These are phyloP conservation scores for Drosophila suboccidentalis DNA, from an alignment of 2,888 invertebrate species.

Conservation along the genomic window DNA sequence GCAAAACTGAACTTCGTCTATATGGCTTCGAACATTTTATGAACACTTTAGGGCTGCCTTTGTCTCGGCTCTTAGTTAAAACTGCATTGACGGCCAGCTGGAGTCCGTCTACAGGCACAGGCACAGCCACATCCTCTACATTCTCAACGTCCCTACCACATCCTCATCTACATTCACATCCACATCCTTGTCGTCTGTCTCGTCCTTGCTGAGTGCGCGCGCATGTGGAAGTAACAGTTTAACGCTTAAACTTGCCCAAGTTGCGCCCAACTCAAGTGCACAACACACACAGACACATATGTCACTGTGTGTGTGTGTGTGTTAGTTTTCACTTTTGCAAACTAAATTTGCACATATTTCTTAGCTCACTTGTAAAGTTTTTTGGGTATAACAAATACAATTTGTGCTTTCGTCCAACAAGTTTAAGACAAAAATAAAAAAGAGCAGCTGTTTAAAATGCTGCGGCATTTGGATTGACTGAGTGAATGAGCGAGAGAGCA, in stretches of 20 bases:
- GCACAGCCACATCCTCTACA: neutral
- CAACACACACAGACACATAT: slow-evolving; percentile 30
- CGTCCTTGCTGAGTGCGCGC: slow-evolving; percentile 46
- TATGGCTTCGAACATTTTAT: slow-evolving; percentile 65
- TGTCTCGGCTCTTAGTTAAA: slow-evolving; percentile 72
- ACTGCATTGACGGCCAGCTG: slow-evolving; percentile 75
- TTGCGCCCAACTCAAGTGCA: slow-evolving; percentile 55
- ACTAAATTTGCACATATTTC: slow-evolving; percentile 66
- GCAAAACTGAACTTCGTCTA: slow-evolving; percentile 35
- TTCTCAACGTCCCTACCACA: neutral
- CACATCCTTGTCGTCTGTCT: slow-evolving; percentile 17
- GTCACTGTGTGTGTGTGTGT: slow-evolving; percentile 22
- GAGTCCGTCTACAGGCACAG: slow-evolving; percentile 41
- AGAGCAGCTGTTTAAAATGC: slow-evolving; percentile 54
- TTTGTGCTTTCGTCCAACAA: slow-evolving; percentile 47
- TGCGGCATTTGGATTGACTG: slow-evolving; percentile 31
- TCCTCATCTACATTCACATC: slow-evolving; percentile 3
- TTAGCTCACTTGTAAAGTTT: slow-evolving; percentile 47
- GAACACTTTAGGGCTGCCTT: slow-evolving; percentile 73
- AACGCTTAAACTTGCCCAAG: slow-evolving; percentile 78
- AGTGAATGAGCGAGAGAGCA: slow-evolving; percentile 24
- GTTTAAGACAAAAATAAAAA: slow-evolving; percentile 29
- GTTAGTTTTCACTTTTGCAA: slow-evolving; percentile 67
- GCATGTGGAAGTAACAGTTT: slow-evolving; percentile 79
- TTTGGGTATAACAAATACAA: slow-evolving; percentile 68